Percentiles rank a stretch among this genome's conserved stretches.
Conservation (phyloP, 2,888 invertebrate species). For the Nysson spinosus region DNA sequence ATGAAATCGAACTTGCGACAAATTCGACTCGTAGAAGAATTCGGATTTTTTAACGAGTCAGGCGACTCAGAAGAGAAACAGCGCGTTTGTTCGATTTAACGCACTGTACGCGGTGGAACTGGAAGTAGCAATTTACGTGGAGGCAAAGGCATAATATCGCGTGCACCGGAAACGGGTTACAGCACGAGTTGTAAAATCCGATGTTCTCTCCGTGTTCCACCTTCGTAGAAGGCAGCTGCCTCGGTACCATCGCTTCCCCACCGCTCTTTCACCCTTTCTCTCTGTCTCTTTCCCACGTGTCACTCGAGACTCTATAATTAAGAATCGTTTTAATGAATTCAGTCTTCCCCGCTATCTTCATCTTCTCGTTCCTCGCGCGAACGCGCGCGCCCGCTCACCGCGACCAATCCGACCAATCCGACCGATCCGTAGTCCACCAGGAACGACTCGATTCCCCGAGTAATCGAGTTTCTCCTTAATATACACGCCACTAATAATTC, state of each 20-base stretch:
- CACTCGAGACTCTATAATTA: conserved; percentile 69
- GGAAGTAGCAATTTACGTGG: conserved; percentile 32
- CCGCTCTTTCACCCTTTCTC: too few species aligned
- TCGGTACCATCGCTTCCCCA: too few species aligned
- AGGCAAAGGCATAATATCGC: conserved; percentile 53
- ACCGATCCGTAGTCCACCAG: too few species aligned
- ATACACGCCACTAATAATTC: conserved; percentile 36
- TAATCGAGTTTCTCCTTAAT: conserved; percentile 37
- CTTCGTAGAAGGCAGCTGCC: conserved; percentile 9
- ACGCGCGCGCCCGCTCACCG: too few species aligned
- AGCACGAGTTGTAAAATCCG: conserved; percentile 65
- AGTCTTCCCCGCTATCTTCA: conserved; percentile 60
- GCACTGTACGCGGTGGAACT: neutral
- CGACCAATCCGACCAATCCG: too few species aligned
- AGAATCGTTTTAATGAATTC: conserved; percentile 69
- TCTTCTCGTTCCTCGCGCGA: conserved; percentile 53
- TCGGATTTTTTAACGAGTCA: too few species aligned
- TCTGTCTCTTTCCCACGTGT: conserved; percentile 54
- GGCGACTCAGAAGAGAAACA: too few species aligned
- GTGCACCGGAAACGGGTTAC: conserved; percentile 77
- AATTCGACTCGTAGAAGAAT: too few species aligned
- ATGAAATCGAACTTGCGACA: too few species aligned
- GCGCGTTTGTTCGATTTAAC: conserved; percentile 28
- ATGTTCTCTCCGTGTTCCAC: neutral
- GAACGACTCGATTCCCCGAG: conserved; percentile 12